These are phyloP conservation scores for human (Homo sapiens) DNA, from an alignment of 2,113 vertebrate species.

Conservation along the genomic window GRCh38 chr2:194456001-194456500, in stretches of 20 bases:
- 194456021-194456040: background rate
- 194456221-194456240: constrained; percentile 67
- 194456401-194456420: background rate
- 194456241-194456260: constrained; percentile 57
- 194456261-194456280: constrained; percentile 50
- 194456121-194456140: constrained; percentile 44
- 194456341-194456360: background rate
- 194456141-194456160: constrained; percentile 18
- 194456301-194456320: background rate
- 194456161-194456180: constrained; percentile 33
- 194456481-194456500: background rate
- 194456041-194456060: background rate
- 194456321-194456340: constrained; percentile 35
- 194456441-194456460: constrained; percentile 19
- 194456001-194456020: background rate
- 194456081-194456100: background rate
- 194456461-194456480: constrained; percentile 11
- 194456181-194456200: constrained; percentile 44
- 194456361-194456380: constrained; percentile 12
- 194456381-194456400: constrained; percentile 26
- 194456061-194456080: background rate
- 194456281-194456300: background rate
- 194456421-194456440: constrained; percentile 10
- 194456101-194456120: constrained; percentile 21
- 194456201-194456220: constrained; percentile 30